Conservation (phyloP, 2,113 vertebrate genomes). For the Dromas ardeola region DNA sequence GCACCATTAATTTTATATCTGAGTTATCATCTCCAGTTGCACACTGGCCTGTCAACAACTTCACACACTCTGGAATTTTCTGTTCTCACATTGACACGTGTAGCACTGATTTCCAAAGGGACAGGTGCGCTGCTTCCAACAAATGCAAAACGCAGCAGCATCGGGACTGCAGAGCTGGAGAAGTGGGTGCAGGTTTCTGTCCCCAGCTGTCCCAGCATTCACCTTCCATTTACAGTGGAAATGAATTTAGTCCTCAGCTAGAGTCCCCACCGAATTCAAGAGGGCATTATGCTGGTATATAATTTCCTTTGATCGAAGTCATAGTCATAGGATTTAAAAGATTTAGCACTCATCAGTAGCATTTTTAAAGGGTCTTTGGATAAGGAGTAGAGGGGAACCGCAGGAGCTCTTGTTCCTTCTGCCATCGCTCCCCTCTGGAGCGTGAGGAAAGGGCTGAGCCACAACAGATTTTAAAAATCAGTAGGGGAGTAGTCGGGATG, state of each 20-base stretch:
- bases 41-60: not conserved
- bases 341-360: not conserved
- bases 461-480: not conserved
- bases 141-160: not conserved
- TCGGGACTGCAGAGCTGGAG: fast-evolving
- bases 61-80: not conserved
- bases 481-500: not conserved
- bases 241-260: not conserved
- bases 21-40: not conserved
- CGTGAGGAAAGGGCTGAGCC: not conserved
- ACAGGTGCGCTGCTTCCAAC: not conserved
- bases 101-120: not conserved
- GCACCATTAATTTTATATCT: not conserved
- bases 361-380: not conserved
- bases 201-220: not conserved
- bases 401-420: not conserved
- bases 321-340: not conserved
- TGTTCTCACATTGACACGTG: not conserved
- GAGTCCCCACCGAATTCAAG: not conserved
- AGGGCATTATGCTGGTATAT: not conserved
- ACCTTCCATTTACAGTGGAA: not conserved
- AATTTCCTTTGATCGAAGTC: not conserved
- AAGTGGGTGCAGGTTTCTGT: not conserved
- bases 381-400: not conserved
- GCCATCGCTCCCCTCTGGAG: not conserved